Base-by-base conservation (phyloP, 2,113 vertebrate species). In the Scophthalmus maximus region DNA sequence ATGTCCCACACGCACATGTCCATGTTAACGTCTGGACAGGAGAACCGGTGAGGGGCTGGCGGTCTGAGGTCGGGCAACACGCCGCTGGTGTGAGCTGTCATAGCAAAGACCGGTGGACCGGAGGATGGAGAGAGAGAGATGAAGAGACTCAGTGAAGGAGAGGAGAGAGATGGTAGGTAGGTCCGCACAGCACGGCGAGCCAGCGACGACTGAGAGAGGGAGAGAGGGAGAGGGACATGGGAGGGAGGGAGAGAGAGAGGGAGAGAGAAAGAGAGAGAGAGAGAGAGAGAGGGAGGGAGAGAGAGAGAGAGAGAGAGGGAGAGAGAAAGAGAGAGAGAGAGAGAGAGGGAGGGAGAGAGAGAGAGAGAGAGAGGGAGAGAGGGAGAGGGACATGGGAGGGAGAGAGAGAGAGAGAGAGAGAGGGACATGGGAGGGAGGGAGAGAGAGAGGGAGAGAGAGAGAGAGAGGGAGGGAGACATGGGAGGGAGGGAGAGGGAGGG, bases 61-160 rank as follows among this genome's bases (percentile, higher is more conserved):
- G 78, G 79, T 84, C 84, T 87, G 69, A 82, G 81, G 76, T 77
- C 74, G 82, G 87, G 69, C 88, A 85, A 83, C 85, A 57, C 88
- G 86, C 87, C 79, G 78, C 84, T 80, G 82, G 87, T 88, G 84
- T 83, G 88, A 89, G 88, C 84, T 86, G 87, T 89, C 91, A 92
- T 92, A 91, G 87, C 89, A 88, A 68, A 88, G 84, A 87, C 68
- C 66, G 85, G 87, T 81, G 84, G 80, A 90, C 30, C 68, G 82
- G 76, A 85, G 75, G 73, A 79, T 78, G 85, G 71, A 73, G 81
- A 66, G 17, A 76, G 73, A 83, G 82, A 84, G 86, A 91, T 78
- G 70, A 79, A 83, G 83, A 83, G 87, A 85, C 69, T 80, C 34
- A 73, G 76, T 68, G 76, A 62, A 81, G 76, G 80, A 87, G 76